Conservation (phyloP, 2,113 vertebrate genomes). For the Pterophyllum scalare region DNA sequence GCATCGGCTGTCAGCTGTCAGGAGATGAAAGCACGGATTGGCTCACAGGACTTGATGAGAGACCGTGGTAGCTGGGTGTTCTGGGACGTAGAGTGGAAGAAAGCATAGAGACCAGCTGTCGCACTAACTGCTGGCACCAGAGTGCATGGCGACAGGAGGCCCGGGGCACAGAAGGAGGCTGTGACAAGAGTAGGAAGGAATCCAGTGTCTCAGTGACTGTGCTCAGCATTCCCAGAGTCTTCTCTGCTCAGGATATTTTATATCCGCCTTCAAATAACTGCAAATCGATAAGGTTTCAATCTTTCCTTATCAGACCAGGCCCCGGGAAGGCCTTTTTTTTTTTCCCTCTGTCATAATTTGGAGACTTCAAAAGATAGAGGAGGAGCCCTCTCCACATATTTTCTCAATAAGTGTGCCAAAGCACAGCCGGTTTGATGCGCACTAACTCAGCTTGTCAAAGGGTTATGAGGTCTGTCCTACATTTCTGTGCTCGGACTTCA, state of each 20-base stretch:
- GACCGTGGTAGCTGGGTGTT: constrained; percentile 46
- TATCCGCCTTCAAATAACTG: constrained; percentile 52
- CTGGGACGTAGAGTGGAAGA: constrained; percentile 56
- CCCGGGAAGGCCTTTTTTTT: not conserved
- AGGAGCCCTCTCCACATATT: constrained; percentile 34
- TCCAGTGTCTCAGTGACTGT: constrained; percentile 27
- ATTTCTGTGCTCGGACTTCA: constrained; percentile 57
- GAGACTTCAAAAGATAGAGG: constrained; percentile 49
- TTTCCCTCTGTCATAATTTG: constrained; percentile 40
- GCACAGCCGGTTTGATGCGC: constrained; percentile 41
- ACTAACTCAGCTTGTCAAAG: constrained; percentile 43
- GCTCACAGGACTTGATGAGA: constrained; percentile 65
- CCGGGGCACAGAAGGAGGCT: constrained; percentile 44
- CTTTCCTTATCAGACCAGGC: constrained; percentile 39
- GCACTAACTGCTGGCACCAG: constrained; percentile 59
- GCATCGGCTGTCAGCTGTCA: constrained; percentile 76
- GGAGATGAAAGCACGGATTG: constrained; percentile 74
- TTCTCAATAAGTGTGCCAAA: constrained; percentile 48
- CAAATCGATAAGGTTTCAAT: constrained; percentile 56
- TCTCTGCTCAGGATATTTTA: constrained; percentile 39
- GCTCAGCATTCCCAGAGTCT: constrained; percentile 37
- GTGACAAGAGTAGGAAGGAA: constrained; percentile 60
- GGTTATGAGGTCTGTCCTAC: constrained; percentile 54
- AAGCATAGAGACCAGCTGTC: constrained; percentile 75
- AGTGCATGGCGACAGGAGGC: constrained; percentile 49